Base-by-base conservation (phyloP, 2,113 vertebrate genomes). In the Struthidea cinerea region DNA sequence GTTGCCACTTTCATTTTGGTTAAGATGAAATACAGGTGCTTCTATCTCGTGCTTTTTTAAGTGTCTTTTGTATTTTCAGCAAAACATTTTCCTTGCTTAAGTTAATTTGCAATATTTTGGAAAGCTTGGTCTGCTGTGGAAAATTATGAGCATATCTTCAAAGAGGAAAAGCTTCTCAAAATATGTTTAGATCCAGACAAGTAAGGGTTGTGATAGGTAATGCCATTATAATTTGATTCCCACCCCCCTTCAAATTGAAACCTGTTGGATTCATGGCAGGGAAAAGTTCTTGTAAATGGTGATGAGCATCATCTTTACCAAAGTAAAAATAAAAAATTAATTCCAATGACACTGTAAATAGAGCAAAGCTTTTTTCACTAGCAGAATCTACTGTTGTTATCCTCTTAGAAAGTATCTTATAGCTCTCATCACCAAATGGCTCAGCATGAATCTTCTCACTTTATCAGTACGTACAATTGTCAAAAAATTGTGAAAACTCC, bases 371-470 rank as follows among this genome's bases (percentile, higher is more conserved):
- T 19, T 61, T 80, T 42, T 84, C 46, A 30, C 9, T 35, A 42
- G 42, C 23, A 44, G 22, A 52, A 11, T 0, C 0, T 53, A 5
- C 7, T 64, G 0, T n/a, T 75, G 27, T 71, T 59, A 15, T 5
- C 3, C 9, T 77, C 37, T 71, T 76, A 13, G 9, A 60, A 79
- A n/a, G 27, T 18, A 14, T 13, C 19, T 84, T 49, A 20, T 0
- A 81, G 14, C 33, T 71, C 11, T 84, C 13, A 13, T 56, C 68
- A 47, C 65, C 0, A 3, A 32, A 28, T 53, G 75, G 42, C 37
- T 79, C 61, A 63, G n/a, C 20, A 7, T 49, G 28, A 85, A 27
- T 87, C 47, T 57, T 79, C 6, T 71, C 15, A 41, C 46, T 27
- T 69, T 17, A 53, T 69, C 26, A 26, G 19, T 49, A 35, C 1